Base-by-base conservation (phyloP, 2,888 invertebrate species). In the Psylliodes chrysocephalus region DNA sequence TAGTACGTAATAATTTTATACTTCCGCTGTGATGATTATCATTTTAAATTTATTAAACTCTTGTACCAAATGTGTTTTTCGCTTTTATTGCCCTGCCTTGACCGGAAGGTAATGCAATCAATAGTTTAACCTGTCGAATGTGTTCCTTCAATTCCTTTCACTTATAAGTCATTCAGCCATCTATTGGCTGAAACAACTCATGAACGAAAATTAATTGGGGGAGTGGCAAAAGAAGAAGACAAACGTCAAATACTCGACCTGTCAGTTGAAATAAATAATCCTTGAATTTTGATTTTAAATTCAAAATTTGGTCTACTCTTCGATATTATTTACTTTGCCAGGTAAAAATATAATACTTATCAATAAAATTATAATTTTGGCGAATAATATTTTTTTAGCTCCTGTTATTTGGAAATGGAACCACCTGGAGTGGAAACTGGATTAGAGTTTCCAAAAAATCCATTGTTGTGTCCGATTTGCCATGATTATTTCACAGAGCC, bases 401-500 rank as follows among this genome's bases (percentile, higher is more conserved):
- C 67, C 44, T 72, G 75, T 55, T 56, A 64, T 17, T 35, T 69
- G n/a, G 76, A 75, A 63, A 82, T 82, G 82, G 82, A 82, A 60
- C 77, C 79, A 8, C 80, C 81, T 62, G 79, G 78, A 56, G 68
- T 80, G 44, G 81, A 81, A 56, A 65, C 78, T 12, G 74, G 75
- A 6, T 71, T 82, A 75, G 82, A 82, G 59, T 82, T 80, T 64
- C 78, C 81, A 15, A 82, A 82, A 73, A 89, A 89, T 78, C 90
- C 90, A 0, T 81, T 90, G 30, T 82, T 88, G 52, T 90, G 90
- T 77, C 87, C 87, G 64, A 83, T 90, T 71, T 90, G 90, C 77
- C 88, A 89, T 74, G 88, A 89, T 76, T 89, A 89, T 73, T 90
- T 87, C 78, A 86, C 84, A 57, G 90, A 90, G 72, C 90, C 91